Conservation (phyloP, 2,797 vertebrate species). For the Philypnodon macrostomus region DNA sequence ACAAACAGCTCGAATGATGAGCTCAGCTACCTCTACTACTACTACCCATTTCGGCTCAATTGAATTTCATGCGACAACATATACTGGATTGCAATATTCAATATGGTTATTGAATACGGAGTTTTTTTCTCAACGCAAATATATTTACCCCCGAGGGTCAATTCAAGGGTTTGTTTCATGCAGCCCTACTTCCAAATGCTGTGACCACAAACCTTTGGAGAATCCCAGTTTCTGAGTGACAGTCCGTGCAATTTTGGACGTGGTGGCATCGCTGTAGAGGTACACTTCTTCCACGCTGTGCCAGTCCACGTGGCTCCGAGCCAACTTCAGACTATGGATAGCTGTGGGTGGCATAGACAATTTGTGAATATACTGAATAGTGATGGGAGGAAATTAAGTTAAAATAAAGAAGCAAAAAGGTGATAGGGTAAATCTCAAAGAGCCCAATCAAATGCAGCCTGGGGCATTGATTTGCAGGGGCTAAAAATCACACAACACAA, state of each 20-base stretch:
- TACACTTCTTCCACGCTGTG: constrained; percentile 96
- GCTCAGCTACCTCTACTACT: too few relatives aligned
- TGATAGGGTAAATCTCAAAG: constrained; percentile 27
- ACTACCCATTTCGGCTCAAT: background rate
- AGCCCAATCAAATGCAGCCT: constrained; percentile 60
- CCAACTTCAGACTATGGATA: constrained; percentile 91
- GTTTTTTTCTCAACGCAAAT: too few relatives aligned
- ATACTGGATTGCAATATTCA: too few relatives aligned
- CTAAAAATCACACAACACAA: constrained; percentile 41
- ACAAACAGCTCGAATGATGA: background rate
- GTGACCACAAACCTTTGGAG: constrained; percentile 89
- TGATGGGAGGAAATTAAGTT: constrained; percentile 8
- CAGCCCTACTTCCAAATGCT: too few relatives aligned
- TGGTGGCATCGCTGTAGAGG: constrained; percentile 97
- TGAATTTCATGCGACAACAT: background rate
- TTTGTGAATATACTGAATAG: constrained; percentile 26
- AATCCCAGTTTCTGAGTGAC: constrained; percentile 97
- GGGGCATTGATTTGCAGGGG: constrained; percentile 58
- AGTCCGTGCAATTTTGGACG: constrained; percentile 96
- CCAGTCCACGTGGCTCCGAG: constrained; percentile 96
- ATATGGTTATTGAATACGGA: too few relatives aligned
- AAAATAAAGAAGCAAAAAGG: constrained; percentile 12
- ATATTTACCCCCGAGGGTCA: too few relatives aligned
- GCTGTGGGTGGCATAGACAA: constrained; percentile 67
- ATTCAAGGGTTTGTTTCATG: too few relatives aligned